Conservation (phyloP, 2,797 vertebrate genomes). For the Scyliorhinus canicula region DNA sequence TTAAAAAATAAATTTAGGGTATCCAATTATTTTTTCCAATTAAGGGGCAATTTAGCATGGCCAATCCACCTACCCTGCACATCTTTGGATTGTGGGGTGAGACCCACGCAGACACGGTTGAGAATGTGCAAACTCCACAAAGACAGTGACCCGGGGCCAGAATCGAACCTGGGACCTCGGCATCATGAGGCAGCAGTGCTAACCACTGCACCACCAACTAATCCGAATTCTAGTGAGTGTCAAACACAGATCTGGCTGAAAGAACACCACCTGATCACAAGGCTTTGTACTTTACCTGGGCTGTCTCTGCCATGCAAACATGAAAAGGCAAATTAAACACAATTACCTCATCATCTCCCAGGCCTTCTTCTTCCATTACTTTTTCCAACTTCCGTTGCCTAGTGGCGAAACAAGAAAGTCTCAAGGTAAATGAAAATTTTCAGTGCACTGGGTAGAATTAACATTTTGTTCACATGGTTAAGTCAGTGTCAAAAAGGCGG, state of each 20-base stretch:
- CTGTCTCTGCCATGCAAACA: background rate
- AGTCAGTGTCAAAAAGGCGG: background rate
- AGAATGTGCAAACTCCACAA: no score
- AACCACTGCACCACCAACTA: no score
- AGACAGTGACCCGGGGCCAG: no score
- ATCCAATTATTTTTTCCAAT: no score
- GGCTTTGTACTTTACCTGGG: background rate
- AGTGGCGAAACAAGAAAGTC: slow-evolving; percentile 42
- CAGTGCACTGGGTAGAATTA: background rate
- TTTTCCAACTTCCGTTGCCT: slow-evolving; percentile 96
- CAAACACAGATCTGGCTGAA: background rate
- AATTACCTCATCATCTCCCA: slow-evolving; percentile 91
- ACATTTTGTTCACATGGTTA: background rate
- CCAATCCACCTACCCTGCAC: no score
- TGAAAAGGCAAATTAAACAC: background rate
- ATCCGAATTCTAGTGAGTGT: background rate
- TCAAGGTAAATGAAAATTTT: background rate
- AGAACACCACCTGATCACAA: background rate
- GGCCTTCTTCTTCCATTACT: slow-evolving; percentile 96
- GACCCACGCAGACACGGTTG: no score
- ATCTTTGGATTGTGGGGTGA: no score
- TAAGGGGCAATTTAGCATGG: no score
- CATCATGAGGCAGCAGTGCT: no score
- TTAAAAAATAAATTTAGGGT: no score
- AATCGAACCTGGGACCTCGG: no score